Base-by-base conservation (phyloP, 2,888 invertebrate species). In the Lacanobia wlatinum region DNA sequence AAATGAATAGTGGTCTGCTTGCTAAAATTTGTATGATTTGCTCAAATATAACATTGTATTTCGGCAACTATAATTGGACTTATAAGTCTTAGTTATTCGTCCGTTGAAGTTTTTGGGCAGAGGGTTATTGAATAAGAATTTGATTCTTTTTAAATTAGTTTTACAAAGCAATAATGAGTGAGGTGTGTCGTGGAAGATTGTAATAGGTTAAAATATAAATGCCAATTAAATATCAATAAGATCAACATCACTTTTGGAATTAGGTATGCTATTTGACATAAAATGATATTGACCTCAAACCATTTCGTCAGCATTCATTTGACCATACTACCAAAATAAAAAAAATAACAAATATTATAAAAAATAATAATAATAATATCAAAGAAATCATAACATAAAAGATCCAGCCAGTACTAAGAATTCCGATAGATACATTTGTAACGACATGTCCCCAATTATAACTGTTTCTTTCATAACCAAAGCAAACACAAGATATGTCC, bases 21-120 rank as follows among this genome's bases (percentile, higher is more conserved):
- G 52, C 68, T 70, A 58, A 59, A 75, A 72, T 72, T 70, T 83
- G 64, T 72, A 83, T 80, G 70, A 70, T 68, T 70, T 61, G 53
- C 48, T 64, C 21, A 61, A 77, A 62, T 62, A 34, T 34, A 34
- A 66, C 48, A 52, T 14, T 64, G 43, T 56, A 63, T 70, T 78
- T 64, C 34, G n/a, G 23, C 60, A 56, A 74, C 28, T 48, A 10
- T 70, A 59, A 52, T 67, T 65, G 21, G 14, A 23, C 21, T 1
- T 52, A 28, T 82, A 28, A 66, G 70, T 73, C 63, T 43, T 48
- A 65, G 9, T 34, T 23, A 58, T 52, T 64, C 63, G 62, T 66
- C 70, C 63, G 23, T 60, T n/a, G 46, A 50, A 53, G 8, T 70
- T 48, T 62, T 66, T 46, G 10, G 40, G 60, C n/a, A 34, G 34